Evolutionary conservation across 1,140 invertebrate genomes (phyloP).

Genomic region (Sinella curviseta): DNA sequence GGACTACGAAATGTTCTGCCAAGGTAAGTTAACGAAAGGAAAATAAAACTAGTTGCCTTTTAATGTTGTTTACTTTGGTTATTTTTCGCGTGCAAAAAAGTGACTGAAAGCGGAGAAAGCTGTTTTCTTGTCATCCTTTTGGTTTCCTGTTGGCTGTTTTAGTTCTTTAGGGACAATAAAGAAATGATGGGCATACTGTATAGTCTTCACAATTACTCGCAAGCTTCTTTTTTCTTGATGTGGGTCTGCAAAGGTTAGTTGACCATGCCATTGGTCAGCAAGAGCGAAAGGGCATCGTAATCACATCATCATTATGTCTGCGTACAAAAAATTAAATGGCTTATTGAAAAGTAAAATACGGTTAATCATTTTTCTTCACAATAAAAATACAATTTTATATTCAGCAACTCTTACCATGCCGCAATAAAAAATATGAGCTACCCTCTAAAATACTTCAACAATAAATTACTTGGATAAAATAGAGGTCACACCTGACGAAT

Average conservation of each 20-base stretch:
- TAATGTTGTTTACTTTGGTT: too few species aligned
- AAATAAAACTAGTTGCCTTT: neutral
- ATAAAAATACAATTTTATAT: too few species aligned
- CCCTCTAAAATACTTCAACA: too few species aligned
- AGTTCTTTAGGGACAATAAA: neutral
- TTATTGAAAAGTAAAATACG: too few species aligned
- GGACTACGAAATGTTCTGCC: constrained; percentile 35
- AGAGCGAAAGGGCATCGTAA: neutral
- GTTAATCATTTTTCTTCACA: too few species aligned
- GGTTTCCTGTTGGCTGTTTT: neutral
- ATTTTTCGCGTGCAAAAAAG: constrained; percentile 19
- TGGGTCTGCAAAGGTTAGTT: neutral
- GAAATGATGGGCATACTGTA: too few species aligned
- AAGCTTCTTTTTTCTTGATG: too few species aligned
- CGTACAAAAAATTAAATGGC: neutral
- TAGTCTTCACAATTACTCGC: too few species aligned
- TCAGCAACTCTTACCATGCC: neutral
- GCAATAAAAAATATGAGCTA: too few species aligned
- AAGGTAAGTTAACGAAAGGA: constrained; percentile 25
- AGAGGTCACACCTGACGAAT: neutral
- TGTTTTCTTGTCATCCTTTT: neutral
- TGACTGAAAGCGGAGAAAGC: neutral
- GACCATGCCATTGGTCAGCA: neutral
- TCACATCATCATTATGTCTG: neutral
- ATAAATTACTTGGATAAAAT: neutral